phyloP scores from a whole-genome alignment of 2,797 vertebrate species.

The Tenualosa ilisha region DNA sequence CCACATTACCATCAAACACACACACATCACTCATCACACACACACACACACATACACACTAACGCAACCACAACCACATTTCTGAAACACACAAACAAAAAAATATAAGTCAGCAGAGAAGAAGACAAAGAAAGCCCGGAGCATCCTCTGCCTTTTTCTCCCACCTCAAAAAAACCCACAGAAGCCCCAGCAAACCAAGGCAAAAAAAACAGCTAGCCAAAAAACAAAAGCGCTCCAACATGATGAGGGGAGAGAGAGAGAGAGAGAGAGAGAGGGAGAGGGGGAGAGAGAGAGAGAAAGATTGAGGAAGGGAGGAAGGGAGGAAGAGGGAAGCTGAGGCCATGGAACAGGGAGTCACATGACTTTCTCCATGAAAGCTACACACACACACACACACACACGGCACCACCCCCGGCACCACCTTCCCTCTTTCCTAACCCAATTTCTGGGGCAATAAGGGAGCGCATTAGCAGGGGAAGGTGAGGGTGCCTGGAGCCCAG shows the following conservation, averaged over 20 bases:
- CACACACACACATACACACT: background rate
- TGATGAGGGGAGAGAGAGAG: background rate
- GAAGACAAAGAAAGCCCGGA: slow-evolving; percentile 17
- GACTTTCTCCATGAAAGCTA: slow-evolving; percentile 9
- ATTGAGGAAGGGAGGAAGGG: too few relatives aligned
- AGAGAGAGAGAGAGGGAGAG: background rate
- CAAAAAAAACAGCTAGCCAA: slow-evolving; percentile 20
- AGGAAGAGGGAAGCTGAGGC: background rate
- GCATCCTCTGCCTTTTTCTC: slow-evolving; percentile 7
- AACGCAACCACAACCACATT: slow-evolving; percentile 30
- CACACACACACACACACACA: background rate
- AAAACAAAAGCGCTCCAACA: slow-evolving; percentile 10
- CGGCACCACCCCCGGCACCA: slow-evolving; percentile 63
- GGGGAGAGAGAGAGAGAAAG: background rate
- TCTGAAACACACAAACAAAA: slow-evolving; percentile 1
- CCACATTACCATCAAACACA: background rate
- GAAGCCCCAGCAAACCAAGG: background rate
- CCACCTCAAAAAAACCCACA: slow-evolving; percentile 9
- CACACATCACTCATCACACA: background rate
- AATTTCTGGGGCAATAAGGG: slow-evolving; percentile 19
- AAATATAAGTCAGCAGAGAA: slow-evolving; percentile 1
- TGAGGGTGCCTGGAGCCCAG: slow-evolving; percentile 13
- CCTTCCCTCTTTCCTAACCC: slow-evolving; percentile 55
- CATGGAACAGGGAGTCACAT: background rate
- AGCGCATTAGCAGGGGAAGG: slow-evolving; percentile 20